Base-by-base conservation (phyloP, 2,888 invertebrate genomes). In the Cerceris ruficornis region DNA sequence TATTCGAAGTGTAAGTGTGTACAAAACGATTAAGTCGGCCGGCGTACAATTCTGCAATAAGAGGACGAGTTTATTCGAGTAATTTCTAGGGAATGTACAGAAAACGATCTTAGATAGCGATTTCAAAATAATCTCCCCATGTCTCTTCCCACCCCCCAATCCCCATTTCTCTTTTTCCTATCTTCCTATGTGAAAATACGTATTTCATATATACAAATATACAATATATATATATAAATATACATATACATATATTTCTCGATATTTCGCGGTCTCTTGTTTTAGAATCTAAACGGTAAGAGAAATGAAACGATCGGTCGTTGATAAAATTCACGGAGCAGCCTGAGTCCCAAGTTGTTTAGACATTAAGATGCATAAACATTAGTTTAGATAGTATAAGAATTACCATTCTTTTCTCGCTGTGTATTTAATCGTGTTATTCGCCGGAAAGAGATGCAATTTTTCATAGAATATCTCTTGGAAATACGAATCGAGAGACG, bases 311-410 rank as follows among this genome's bases (percentile, higher is more conserved):
- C 17, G 13, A 11, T 11, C 7, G 55, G 17, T 52, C 13, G 17
- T 15, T 11, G 7, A 57, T 9, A 4, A 28, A 28, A 49, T 81
- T 86, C 82, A 49, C 82, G 86, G 84, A 85, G 85, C 88, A 87
- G 87, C 84, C 81, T 81, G 67, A 80, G 60, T 88, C 87, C 88
- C 86, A 82, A 81, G 86, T 90, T 88, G 77, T 83, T n/a, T 88
- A 89, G 86, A 83, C 79, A 65, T 84, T 89, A 88, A 87, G 81
- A 13, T 28, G 28, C 28, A 58, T 75, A 69, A 65, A 78, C 82
- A 75, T 82, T 67, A 58, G 70, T 76, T 58, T 70, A 83, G 81
- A 83, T 80, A 43, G 69, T 88, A 80, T 80, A 58, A 65, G 58
- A 17, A n/a, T 46, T 42, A 39, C 15, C 50, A 77, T 72, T 81